Conservation (phyloP, 2,113 vertebrate genomes). For the Corythornis madagascariensis region DNA sequence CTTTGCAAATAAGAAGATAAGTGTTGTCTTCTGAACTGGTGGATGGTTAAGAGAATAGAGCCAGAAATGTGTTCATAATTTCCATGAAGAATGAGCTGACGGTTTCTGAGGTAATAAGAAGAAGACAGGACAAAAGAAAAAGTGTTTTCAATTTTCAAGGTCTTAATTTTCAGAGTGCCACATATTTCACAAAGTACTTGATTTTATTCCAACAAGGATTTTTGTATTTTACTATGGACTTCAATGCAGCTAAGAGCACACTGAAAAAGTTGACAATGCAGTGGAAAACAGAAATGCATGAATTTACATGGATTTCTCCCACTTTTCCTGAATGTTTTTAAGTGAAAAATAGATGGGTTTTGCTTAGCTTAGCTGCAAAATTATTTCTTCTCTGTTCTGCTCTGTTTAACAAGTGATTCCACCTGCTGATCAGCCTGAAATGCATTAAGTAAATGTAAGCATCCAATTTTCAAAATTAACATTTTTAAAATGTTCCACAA, state of each 20-base stretch:
- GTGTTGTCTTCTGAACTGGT: neutral
- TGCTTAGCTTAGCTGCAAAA: neutral
- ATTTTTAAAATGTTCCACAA: neutral
- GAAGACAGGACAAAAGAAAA: neutral
- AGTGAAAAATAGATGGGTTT: neutral
- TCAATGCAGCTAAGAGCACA: neutral
- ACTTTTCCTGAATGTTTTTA: neutral
- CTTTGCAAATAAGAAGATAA: neutral
- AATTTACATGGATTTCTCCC: neutral
- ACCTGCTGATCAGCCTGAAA: neutral
- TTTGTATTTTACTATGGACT: neutral
- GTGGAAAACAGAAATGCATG: neutral
- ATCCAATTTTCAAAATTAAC: constrained; percentile 29
- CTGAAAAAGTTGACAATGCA: neutral
- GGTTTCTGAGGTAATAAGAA: neutral
- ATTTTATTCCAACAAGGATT: neutral
- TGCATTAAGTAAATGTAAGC: neutral
- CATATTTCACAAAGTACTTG: neutral
- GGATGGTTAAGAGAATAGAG: neutral
- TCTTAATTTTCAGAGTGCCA: neutral
- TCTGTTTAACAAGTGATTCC: neutral
- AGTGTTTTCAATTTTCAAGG: neutral
- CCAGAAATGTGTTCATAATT: neutral
- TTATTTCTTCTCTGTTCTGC: neutral
- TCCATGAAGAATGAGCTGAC: neutral